Base-by-base conservation (phyloP, 2,797 vertebrate species). In the Dipus sagitta region DNA sequence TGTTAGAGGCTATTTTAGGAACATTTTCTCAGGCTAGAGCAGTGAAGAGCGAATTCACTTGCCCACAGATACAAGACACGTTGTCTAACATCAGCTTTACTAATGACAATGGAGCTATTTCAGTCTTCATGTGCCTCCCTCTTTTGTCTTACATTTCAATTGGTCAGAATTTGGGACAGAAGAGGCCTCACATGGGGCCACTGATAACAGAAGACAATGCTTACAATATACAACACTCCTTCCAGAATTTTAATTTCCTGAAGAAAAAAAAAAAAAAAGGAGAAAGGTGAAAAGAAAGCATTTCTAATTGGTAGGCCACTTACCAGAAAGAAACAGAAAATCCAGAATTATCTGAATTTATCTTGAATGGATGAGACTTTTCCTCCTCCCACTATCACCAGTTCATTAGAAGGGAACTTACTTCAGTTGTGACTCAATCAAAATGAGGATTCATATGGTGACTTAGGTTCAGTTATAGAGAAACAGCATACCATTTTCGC, bases 1-100 rank as follows among this genome's bases (percentile, higher is more conserved):
- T 71, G 67, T 86, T 81, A 47, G 28, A 81, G 42, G 83, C 93
- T 81, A 91, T 86, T 89, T 88, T 87, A 85, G 71, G 78, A 90
- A 80, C 11, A 28, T 26, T 42, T 92, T 84, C 64, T 72, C 74
- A 93, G 74, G n/a, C 88, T 85, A 86, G 2, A 77, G 93, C n/a
- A 15, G 11, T 60, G 42, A 82, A 65, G 64, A 92, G 80, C 23
- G 76, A 93, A 86, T 84, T 47, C 26, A 38, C 54, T 68, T 75
- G 54, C 30, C 34, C 32, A 82, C 26, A 91, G 58, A 86, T 38
- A 67, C 14, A 84, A 89, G 90, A 84, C 1, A 24, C 60, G 58
- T 65, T 65, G 42, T 80, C 68, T 80, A 76, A 68, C 62, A 81
- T 52, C 74, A 42, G 80, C 68, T 91, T 89, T 84, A 84, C 77